A percentile compares a stretch with the other conserved stretches of the same genome.
These are phyloP conservation scores for Agapornis roseicollis DNA, from an alignment of 2,113 vertebrate species.

Conservation along the genomic window DNA sequence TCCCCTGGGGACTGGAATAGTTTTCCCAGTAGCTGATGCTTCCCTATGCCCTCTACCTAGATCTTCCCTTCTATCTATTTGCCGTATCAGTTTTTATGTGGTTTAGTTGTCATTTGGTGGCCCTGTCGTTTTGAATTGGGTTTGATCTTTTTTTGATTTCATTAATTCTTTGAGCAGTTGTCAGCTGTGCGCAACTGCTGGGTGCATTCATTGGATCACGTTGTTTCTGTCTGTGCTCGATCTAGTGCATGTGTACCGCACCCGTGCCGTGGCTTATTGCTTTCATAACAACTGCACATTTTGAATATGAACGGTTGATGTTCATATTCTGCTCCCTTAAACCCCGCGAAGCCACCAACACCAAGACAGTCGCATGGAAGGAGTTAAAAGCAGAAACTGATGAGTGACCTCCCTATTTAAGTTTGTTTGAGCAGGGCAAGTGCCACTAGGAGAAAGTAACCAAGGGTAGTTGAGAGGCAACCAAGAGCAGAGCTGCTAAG, in stretches of 20 bases:
- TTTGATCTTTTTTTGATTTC: not conserved
- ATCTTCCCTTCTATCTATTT: not conserved
- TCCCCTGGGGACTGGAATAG: not conserved
- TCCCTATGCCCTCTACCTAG: not conserved
- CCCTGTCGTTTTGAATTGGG: not conserved
- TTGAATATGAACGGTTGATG: rapidly evolving
- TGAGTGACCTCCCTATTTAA: not conserved
- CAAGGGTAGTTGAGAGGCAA: not conserved
- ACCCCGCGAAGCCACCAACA: rapidly evolving
- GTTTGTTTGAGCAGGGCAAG: not conserved
- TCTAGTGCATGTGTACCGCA: rapidly evolving
- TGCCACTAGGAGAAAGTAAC: not conserved
- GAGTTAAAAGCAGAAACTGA: not conserved
- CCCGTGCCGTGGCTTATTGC: rapidly evolving
- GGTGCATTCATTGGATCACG: rapidly evolving
- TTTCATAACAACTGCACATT: not conserved
- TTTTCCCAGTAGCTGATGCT: not conserved
- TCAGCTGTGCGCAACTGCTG: not conserved
- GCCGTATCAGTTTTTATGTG: not conserved
- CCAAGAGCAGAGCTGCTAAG: not conserved
- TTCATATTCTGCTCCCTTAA: not conserved
- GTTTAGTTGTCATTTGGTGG: not conserved
- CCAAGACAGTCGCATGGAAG: rapidly evolving
- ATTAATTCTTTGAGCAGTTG: not conserved
- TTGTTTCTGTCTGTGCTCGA: not conserved